phyloP scores from a whole-genome alignment of 2,113 vertebrate species.

The Otocyon megalotis region DNA sequence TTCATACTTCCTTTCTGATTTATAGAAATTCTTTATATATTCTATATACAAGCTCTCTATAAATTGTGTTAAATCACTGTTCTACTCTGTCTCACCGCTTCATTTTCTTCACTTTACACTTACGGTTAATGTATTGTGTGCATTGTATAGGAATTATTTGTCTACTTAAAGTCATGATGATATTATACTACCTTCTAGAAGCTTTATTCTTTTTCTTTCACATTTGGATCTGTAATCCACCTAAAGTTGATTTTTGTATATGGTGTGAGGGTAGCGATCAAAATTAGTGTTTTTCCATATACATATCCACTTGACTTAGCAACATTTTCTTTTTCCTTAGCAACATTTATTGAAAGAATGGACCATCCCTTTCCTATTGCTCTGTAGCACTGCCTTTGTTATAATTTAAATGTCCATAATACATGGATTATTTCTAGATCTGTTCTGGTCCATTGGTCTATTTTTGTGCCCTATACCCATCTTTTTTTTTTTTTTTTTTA shows the following conservation, averaged over 20 bases:
- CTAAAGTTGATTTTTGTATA: neutral
- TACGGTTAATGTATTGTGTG: neutral
- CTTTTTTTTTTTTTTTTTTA: neutral
- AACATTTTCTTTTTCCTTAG: neutral
- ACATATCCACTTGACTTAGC: neutral
- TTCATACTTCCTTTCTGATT: neutral
- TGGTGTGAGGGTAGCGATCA: neutral
- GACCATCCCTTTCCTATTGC: neutral
- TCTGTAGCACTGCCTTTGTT: neutral
- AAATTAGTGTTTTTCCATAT: neutral
- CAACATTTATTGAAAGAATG: neutral
- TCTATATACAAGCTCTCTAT: neutral
- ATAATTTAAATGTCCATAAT: neutral
- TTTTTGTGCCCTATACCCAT: neutral
- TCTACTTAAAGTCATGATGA: neutral
- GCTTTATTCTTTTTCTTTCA: slow-evolving; percentile 24
- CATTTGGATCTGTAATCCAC: neutral
- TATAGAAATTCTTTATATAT: neutral
- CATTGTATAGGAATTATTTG: neutral
- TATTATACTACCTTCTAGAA: neutral
- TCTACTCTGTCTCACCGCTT: neutral
- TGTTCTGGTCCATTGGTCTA: neutral
- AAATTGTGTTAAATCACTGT: neutral
- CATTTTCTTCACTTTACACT: neutral
- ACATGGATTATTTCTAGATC: neutral